Base-by-base conservation (phyloP, 2,797 vertebrate species). In the Peromyscus melanophrys region DNA sequence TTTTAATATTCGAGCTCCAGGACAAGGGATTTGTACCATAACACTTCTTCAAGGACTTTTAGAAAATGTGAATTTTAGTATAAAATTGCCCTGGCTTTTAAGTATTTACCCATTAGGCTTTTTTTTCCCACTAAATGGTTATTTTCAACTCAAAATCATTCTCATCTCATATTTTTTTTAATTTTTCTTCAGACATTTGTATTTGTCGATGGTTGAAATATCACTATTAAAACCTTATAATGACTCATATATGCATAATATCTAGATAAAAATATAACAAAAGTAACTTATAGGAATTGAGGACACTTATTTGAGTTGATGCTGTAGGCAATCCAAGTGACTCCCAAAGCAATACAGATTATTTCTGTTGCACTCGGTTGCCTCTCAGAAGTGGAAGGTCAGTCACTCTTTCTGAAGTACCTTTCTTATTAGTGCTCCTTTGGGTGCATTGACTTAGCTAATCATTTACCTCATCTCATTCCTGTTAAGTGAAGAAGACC, bases 41-140 rank as follows among this genome's bases (percentile, higher is more conserved):
- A 89, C 34, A 89, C 80, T 95, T 96, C 65, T 86, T 96, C 77
- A 96, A 92, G 63, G 78, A 93, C 49, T 87, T 96, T 96, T 43
- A 86, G 75, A 13, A 96, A 94, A 90, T 90, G 14, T 67, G 4
- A 1, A 67, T 21, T 95, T 92, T 49, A 92, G 3, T 34, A 82
- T 40, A 65, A 34, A 92, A 81, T 71, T 31, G 25, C 19, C 49
- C 5, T 59, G 27, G 23, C 34, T 92, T 89, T 84, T 61, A 86
- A 92, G 67, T 83, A 83, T n/a, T 84, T 96, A 84, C 3, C 6
- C 4, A 67, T 46, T 34, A 67, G 5, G 77, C 43, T 46, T 57
- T 90, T 95, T 85, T 37, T 83, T 49, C 52, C 52, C 17, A 65
- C 9, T 77, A 85, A 29, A 9, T 78, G 6, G 6, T 4, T 92